Evolutionary conservation across 2,888 invertebrate species (phyloP), one percentile per base, ranked within the genome.

Genomic region (Epirrhoe alternata): DNA sequence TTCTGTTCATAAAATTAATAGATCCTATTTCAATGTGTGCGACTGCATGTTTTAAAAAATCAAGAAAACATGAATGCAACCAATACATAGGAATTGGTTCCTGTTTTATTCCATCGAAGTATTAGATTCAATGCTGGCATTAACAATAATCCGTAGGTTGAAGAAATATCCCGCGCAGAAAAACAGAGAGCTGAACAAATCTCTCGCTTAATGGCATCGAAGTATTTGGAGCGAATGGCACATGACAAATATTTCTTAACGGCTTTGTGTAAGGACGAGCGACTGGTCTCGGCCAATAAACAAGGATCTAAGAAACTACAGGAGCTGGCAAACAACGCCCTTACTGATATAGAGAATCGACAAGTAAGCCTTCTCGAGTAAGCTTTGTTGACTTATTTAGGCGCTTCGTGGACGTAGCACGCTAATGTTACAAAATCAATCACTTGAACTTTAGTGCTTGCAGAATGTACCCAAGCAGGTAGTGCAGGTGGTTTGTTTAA

Each of bases 171-270:
- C 61, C 85, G 84, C 12, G 82, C 87, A 61, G 88, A 90, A 79
- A 88, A 87, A 80, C 90, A 91, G 67, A 87, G 79, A 75, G 75
- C 81, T 56, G 80, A 88, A 64, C 86, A 87, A 80, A 88, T 89
- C 75, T 87, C 87, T 64, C 86, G 90, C 54, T 77, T 92, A 81
- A 91, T 93, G 91, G 87, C 91, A 57, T 91, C 91, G 56, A 91
- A 90, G 82, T 93, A 92, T 84, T 86, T 93, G 80, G 88, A 89
- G 73, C 85, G 89, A 80, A 93, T 93, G 92, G 91, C 92, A 58
- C 89, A 92, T 74, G 92, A 93, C 81, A 92, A 92, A 84, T 85
- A 92, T 82, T 93, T 92, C 74, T 85, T 92, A 70, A 88, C 82
- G 55, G 83, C 82, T 53, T 76, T 92, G 61, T 85, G 88, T 78